Conservation (phyloP, 2,113 vertebrate genomes). For the Gobiocypris rarus region DNA sequence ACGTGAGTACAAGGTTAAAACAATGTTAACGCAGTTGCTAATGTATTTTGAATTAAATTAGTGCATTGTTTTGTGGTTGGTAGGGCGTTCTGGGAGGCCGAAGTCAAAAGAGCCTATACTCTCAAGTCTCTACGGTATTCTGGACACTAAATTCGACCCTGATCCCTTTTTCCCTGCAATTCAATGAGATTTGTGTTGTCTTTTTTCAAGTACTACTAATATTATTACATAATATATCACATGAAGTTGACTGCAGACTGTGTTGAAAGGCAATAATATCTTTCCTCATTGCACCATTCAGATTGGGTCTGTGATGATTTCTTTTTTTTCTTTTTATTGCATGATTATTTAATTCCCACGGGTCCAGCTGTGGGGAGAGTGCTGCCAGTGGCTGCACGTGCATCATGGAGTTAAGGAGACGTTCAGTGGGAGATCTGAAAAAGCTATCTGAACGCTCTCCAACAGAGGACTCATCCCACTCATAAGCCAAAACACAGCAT, state of each 20-base stretch:
- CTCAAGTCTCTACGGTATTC: background rate
- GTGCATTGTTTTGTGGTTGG: too few relatives aligned
- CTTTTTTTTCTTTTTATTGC: background rate
- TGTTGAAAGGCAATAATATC: background rate
- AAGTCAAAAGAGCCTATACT: background rate
- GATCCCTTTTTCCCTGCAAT: background rate
- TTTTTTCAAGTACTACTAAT: background rate
- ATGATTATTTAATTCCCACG: conserved; percentile 5
- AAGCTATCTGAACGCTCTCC: conserved; percentile 4
- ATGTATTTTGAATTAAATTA: too few relatives aligned
- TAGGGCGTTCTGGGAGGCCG: too few relatives aligned
- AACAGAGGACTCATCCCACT: conserved; percentile 8
- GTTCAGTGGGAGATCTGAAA: background rate
- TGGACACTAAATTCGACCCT: too few relatives aligned
- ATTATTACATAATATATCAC: background rate
- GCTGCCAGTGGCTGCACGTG: background rate
- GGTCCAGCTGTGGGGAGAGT: conserved; percentile 10
- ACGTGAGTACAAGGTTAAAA: too few relatives aligned
- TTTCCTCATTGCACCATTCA: background rate
- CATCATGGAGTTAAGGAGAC: background rate
- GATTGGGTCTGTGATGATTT: background rate
- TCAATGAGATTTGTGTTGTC: background rate
- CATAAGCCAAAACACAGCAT: background rate
- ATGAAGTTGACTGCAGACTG: background rate
- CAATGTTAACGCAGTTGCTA: too few relatives aligned